phyloP scores from a whole-genome alignment of 2,113 vertebrate genomes.

The Cheilinus undulatus region DNA sequence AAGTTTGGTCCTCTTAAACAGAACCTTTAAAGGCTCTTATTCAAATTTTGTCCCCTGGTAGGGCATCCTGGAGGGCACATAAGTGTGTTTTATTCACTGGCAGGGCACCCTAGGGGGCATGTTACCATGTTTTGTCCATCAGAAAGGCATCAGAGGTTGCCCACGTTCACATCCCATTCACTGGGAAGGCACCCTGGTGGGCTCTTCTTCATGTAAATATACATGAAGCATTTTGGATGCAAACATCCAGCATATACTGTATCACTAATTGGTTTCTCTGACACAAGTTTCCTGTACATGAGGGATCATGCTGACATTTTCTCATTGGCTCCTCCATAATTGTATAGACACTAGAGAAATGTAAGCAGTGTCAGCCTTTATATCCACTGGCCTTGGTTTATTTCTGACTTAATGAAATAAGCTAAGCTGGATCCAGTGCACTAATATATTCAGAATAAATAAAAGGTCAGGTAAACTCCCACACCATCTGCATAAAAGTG shows the following conservation, averaged over 20 bases:
- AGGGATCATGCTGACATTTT: slow-evolving; percentile 26
- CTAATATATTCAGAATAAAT: slow-evolving; percentile 25
- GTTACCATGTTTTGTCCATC: too few species aligned
- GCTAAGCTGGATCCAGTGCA: not conserved
- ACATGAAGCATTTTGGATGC: too few species aligned
- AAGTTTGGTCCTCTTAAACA: too few species aligned
- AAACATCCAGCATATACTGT: not conserved
- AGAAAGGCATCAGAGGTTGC: too few species aligned
- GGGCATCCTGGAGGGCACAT: too few species aligned
- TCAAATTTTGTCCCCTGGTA: too few species aligned
- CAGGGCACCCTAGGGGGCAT: too few species aligned
- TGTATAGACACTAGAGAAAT: not conserved
- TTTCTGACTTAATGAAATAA: not conserved
- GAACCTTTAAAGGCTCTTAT: too few species aligned
- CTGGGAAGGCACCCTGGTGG: too few species aligned
- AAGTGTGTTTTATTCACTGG: too few species aligned
- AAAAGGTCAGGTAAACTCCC: slow-evolving; percentile 28
- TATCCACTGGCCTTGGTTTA: not conserved
- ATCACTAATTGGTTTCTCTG: slow-evolving; percentile 7
- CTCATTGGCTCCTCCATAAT: not conserved
- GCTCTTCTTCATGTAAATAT: too few species aligned
- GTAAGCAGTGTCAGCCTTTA: not conserved
- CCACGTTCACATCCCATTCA: too few species aligned
- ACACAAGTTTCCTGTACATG: not conserved
- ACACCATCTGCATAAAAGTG: not conserved